phyloP scores from a whole-genome alignment of 1,140 invertebrate genomes.

The Heliconius melpomene region DNA sequence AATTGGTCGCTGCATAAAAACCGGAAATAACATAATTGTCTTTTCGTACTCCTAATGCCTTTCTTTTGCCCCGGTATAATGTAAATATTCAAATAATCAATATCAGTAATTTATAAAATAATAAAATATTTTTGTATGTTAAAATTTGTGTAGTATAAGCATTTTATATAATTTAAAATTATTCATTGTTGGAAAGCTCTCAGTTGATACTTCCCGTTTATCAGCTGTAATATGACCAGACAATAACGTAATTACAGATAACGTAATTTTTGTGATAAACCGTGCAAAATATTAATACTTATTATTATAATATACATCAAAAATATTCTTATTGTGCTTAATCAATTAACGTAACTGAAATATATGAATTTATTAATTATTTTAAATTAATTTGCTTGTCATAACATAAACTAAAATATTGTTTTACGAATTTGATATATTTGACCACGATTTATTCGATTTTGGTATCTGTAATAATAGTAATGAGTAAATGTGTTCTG shows the following conservation, averaged over 20 bases:
- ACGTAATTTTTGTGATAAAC: background rate
- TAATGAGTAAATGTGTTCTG: too few relatives aligned
- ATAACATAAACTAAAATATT: too few relatives aligned
- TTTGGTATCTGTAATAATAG: background rate
- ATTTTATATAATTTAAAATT: background rate
- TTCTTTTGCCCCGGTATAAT: background rate
- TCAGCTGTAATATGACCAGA: background rate
- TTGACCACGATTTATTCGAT: too few relatives aligned
- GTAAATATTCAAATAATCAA: background rate
- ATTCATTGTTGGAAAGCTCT: background rate
- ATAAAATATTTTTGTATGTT: background rate
- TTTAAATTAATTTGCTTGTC: background rate
- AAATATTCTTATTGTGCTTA: background rate
- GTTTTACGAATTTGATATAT: background rate
- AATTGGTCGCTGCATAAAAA: slow-evolving; percentile 29
- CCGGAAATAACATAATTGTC: slow-evolving; percentile 8
- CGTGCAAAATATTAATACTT: background rate
- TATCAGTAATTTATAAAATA: background rate
- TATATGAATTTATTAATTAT: background rate
- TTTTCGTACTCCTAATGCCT: background rate
- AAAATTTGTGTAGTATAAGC: background rate
- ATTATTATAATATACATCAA: background rate
- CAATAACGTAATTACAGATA: background rate
- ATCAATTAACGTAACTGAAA: background rate
- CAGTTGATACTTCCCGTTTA: background rate